A percentile compares a stretch with the other conserved stretches of the same genome.
Conservation (phyloP, 2,113 vertebrate genomes). For the Peromyscus leucopus region DNA sequence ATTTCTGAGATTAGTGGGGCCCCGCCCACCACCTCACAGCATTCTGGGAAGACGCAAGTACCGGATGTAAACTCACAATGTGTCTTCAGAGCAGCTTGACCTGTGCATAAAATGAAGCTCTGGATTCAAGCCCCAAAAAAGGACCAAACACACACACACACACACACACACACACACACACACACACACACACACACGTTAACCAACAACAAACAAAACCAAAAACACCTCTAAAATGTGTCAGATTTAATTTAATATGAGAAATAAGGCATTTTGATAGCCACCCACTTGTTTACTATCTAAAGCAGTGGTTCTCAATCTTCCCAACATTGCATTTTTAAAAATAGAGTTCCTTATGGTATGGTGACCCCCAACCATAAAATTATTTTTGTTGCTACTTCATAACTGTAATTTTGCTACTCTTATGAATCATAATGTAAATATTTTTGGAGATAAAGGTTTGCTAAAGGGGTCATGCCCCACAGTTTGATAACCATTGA, state of each 20-base stretch:
- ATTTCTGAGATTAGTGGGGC: neutral
- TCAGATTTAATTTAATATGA: constrained; percentile 29
- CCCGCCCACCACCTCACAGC: neutral
- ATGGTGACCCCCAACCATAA: neutral
- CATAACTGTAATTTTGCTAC: neutral
- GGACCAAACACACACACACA: neutral
- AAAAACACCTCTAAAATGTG: neutral
- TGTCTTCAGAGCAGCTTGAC: neutral
- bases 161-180: neutral
- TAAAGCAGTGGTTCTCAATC: neutral
- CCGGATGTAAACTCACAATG: neutral
- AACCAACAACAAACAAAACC: neutral
- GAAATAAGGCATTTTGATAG: neutral
- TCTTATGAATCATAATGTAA: neutral
- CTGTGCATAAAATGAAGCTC: no score
- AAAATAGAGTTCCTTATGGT: neutral
- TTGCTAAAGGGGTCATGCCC: neutral
- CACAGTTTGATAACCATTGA: neutral
- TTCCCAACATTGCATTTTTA: neutral
- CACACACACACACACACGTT: neutral
- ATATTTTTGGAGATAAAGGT: neutral
- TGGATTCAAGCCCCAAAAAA: neutral
- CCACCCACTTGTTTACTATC: neutral
- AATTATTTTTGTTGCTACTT: neutral
- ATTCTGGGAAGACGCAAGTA: neutral